Conservation (phyloP, 2,888 invertebrate species). For the Uropetala carovei region DNA sequence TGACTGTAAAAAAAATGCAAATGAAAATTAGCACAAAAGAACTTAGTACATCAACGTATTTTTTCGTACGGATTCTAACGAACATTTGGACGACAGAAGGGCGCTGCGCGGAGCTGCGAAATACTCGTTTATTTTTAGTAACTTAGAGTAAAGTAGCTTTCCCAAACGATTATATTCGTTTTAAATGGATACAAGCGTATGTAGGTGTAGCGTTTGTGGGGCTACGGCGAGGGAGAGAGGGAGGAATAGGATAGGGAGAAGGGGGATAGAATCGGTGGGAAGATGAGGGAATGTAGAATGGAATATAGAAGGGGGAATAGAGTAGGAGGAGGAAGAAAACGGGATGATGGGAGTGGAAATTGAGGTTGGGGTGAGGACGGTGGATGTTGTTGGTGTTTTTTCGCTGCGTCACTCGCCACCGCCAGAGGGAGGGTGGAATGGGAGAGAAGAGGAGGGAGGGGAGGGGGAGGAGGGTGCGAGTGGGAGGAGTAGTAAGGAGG, state of each 20-base stretch:
- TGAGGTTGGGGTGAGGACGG: slow-evolving; percentile 30
- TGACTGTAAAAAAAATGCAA: no score
- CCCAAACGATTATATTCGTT: no score
- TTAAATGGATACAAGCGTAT: no score
- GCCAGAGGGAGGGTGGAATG: neutral
- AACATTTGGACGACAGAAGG: no score
- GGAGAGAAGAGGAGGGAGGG: neutral
- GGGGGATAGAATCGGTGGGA: neutral
- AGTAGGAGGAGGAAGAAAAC: neutral
- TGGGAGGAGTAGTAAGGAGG: neutral
- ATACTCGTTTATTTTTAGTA: no score
- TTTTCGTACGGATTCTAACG: no score
- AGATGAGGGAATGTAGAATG: neutral
- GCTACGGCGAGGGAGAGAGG: neutral
- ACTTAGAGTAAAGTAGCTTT: no score
- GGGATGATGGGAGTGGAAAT: neutral
- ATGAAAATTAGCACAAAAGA: no score
- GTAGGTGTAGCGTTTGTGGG: no score
- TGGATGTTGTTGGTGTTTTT: neutral
- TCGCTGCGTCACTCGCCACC: slow-evolving; percentile 9
- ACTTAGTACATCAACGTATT: no score
- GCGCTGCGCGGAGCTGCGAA: neutral
- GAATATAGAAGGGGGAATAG: neutral
- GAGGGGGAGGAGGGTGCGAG: neutral
- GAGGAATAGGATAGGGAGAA: neutral